Evolutionary conservation across 2,113 vertebrate genomes (phyloP), one percentile per base, ranked within the genome.

Genomic region (Corythornis cristatus): DNA sequence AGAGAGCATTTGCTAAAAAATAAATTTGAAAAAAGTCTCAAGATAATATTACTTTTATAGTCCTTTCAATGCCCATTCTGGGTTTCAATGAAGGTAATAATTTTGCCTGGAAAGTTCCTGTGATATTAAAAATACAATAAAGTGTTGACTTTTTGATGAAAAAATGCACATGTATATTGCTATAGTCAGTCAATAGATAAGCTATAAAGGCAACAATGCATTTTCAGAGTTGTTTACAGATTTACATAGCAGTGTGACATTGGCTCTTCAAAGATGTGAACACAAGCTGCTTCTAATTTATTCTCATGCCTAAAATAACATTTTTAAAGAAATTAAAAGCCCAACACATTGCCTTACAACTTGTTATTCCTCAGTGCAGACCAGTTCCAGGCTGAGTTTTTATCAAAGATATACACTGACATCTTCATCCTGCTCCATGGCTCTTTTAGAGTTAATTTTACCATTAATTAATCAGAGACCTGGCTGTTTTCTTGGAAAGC

Each of bases 1-100:
- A 90, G 67, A 81, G 37, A 94, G 67, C 11, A 40, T 61, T 46
- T 83, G 43, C 57, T 83, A 72, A 73, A 93, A 93, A 79, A 80
- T 26, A 60, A 35, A 78, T 75, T 75, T 57, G 0, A 29, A 70
- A 58, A 43, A 51, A 28, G 28, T 86, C 67, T 83, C 66, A 50
- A 42, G 82, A 45, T 88, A 82, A 58, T 79, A 25, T 23, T 68
- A 12, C 53, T 95, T 57, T 67, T 81, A 21, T 57, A 51, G 4
- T 79, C 56, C 40, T 89, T 53, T 22, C 42, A 67, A 19, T 77
- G 37, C 9, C 56, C 48, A 43, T 79, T 25, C 29, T 37, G 45
- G 8, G 6, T 54, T 89, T 91, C 72, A 89, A 80, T 58, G 62
- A 89, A 81, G 25, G 45, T 45, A 62, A 77, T 88, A 83, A 62